Evolutionary conservation across 2,888 invertebrate species (phyloP), one percentile per base, ranked within the genome.

Genomic region (Oligia strigilis): DNA sequence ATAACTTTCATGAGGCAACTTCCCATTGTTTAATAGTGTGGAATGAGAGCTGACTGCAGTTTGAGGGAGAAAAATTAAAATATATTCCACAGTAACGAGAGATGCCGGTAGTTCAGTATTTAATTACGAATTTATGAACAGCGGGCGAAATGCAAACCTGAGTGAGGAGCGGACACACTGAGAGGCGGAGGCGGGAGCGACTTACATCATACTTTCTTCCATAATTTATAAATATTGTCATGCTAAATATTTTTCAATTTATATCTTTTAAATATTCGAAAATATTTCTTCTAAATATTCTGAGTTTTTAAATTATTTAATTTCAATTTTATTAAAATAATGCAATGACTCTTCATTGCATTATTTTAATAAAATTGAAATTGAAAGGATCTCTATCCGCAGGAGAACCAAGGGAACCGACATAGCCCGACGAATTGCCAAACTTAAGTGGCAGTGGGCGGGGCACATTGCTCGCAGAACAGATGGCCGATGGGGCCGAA

Each of bases 111-210:
- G 95, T 94, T 93, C 92, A 93, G 94, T 95, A 95, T 96, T 96
- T 96, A 96, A 96, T 96, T 96, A 96, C 95, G 93, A 95, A 96
- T 96, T 96, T 96, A 96, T 96, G 96, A 95, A 94, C 93, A 91
- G 92, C 93, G 93, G 92, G 94, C 92, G 93, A 94, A 95, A 95
- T 94, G 94, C 94, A 94, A 94, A 94, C 94, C 92, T 92, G 91
- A 86, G 67, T 60, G 84, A 66, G 78, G 75, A 67, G 84, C n/a
- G 86, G 77, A 36, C 81, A 82, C 72, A 5, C 40, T 86, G 81
- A 65, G 29, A 40, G 78, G 90, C 86, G 88, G 64, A 11, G n/a
- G 89, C 87, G 87, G 72, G n/a, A 69, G 69, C 64, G 72, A 29
- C 0, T 43, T 49, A 11, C 23, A 40, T 77, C 0, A 36, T n/a